These are phyloP conservation scores for Rhabdomys pumilio DNA, from an alignment of 2,797 vertebrate genomes.

Conservation along the genomic window DNA sequence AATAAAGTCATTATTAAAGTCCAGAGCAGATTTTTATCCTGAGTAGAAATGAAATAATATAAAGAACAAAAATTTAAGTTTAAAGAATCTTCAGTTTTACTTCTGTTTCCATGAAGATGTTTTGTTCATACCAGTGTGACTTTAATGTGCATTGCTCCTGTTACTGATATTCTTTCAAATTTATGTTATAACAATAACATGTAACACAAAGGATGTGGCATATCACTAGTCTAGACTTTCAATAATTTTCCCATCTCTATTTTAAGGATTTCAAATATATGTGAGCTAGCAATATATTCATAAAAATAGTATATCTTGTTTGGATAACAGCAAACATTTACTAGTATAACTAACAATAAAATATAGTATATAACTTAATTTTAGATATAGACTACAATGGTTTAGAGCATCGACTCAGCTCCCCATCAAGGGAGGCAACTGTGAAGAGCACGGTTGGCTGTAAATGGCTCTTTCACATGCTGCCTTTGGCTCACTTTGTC, in stretches of 20 bases:
- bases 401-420: neutral
- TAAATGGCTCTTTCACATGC: neutral
- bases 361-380: neutral
- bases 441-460: fast-evolving
- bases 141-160: neutral
- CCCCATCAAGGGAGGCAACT: neutral
- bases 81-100: neutral
- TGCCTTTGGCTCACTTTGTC: neutral
- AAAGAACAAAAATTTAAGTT: neutral
- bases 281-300: no score
- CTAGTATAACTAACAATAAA: neutral
- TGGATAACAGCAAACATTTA: neutral
- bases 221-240: no score
- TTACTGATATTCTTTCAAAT: neutral
- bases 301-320: neutral
- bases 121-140: neutral
- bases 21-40: neutral
- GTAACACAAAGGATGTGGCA: neutral
- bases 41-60: neutral
- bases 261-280: neutral
- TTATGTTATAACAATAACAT: no score
- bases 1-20: neutral
- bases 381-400: no score
- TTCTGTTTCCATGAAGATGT: neutral
- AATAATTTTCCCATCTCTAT: neutral